Percentiles rank a stretch among this genome's conserved stretches.
phyloP scores from a whole-genome alignment of 2,797 vertebrate species.

The Carapus acus region DNA sequence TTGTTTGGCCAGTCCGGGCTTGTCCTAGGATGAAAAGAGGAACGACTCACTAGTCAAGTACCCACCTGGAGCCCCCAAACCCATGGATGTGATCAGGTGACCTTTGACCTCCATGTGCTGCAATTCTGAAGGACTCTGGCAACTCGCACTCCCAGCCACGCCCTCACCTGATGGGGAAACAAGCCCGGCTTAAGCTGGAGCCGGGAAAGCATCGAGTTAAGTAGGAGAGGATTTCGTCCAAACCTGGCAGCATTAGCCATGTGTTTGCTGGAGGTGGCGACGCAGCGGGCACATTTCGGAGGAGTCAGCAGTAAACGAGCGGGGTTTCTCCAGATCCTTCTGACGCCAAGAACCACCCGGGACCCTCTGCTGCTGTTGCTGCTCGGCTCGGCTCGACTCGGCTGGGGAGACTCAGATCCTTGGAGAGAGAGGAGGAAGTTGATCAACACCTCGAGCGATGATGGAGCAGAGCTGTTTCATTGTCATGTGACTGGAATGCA shows the following conservation, averaged over 20 bases:
- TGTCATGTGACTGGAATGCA: no score
- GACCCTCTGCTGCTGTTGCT: conserved; percentile 33
- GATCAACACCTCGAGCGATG: no score
- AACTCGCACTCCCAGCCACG: conserved; percentile 47
- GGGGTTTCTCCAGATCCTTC: conserved; percentile 21
- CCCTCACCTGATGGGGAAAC: conserved; percentile 54
- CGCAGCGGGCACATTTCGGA: conserved; percentile 37
- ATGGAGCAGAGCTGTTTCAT: no score
- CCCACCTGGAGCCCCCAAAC: conserved; percentile 79
- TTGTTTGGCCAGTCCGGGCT: conserved; percentile 40
- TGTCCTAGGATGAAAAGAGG: conserved; percentile 7
- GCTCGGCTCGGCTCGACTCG: no score
- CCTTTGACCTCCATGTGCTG: conserved; percentile 83
- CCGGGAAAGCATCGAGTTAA: not conserved
- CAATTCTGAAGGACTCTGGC: conserved; percentile 48
- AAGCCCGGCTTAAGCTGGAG: conserved; percentile 1
- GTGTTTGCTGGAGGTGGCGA: conserved; percentile 33
- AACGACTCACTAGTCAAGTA: conserved; percentile 3
- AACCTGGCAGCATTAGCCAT: conserved; percentile 53
- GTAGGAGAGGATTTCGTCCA: not conserved
- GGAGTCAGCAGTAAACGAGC: conserved; percentile 34
- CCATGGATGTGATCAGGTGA: conserved; percentile 80
- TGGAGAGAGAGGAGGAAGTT: no score
- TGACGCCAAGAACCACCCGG: conserved; percentile 30
- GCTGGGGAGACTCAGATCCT: no score